phyloP scores from a whole-genome alignment of 1,140 invertebrate genomes.

The Anoplolepis gracilipes region DNA sequence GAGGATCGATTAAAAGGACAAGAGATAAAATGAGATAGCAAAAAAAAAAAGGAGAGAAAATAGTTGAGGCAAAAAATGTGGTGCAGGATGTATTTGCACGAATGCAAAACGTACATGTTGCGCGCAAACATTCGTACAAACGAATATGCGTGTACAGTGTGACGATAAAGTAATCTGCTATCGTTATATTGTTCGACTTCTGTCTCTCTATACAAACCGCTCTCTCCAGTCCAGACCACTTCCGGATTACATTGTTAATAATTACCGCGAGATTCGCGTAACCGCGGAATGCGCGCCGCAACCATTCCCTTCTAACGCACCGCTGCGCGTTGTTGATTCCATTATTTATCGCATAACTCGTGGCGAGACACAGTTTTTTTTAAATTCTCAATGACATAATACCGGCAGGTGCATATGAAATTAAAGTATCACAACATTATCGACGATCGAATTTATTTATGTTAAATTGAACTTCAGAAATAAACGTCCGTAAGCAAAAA shows the following conservation, averaged over 20 bases:
- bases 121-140: conserved; percentile 21
- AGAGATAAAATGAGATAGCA: conserved; percentile 2
- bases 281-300: conserved; percentile 48
- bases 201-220: conserved; percentile 20
- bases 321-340: conserved; percentile 15
- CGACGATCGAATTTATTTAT: neutral
- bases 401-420: neutral
- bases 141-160: neutral
- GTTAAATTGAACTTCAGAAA: neutral
- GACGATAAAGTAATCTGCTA: conserved; percentile 48
- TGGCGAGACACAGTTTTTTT: neutral
- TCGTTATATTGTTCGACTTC: conserved; percentile 55
- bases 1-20: conserved; percentile 40
- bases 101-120: conserved; percentile 34
- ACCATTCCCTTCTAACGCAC: conserved; percentile 8
- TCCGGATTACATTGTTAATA: conserved; percentile 57
- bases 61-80: conserved; percentile 10
- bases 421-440: neutral
- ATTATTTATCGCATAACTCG: conserved; percentile 38
- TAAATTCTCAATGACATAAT: conserved; percentile 4
- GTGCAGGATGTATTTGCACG: conserved; percentile 20
- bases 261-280: conserved; percentile 58
- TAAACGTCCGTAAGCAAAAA: neutral
- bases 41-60: neutral
- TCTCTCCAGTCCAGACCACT: conserved; percentile 50